Evolutionary conservation across 2,888 invertebrate species (phyloP).

Genomic region (Athalia circularis): DNA sequence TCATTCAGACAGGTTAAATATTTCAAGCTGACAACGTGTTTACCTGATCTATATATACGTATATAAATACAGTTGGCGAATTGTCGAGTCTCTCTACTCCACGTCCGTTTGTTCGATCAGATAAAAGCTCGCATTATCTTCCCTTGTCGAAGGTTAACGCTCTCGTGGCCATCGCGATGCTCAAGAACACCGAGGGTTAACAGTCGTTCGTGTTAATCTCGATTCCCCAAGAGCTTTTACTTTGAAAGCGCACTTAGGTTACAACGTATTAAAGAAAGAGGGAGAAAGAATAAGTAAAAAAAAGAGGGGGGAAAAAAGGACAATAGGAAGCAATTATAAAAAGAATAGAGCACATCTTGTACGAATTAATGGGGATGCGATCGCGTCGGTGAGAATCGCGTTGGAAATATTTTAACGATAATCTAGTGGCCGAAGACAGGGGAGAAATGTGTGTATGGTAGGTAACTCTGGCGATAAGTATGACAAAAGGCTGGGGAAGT

Average conservation of each 20-base stretch:
- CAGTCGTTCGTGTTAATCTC: slow-evolving; percentile 34
- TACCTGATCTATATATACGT: background rate
- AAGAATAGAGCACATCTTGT: background rate
- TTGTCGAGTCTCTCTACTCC: slow-evolving; percentile 5
- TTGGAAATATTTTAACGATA: slow-evolving; percentile 5
- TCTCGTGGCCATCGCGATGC: background rate
- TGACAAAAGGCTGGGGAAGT: slow-evolving; percentile 32
- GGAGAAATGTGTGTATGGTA: background rate
- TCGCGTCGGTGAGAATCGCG: background rate
- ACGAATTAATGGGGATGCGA: background rate
- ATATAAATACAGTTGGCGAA: slow-evolving; percentile 3
- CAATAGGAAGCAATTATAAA: background rate
- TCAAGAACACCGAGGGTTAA: slow-evolving; percentile 31
- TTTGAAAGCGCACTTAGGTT: slow-evolving; percentile 5
- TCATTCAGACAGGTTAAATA: slow-evolving; percentile 15
- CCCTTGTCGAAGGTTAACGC: slow-evolving; percentile 25
- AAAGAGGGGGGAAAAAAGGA: background rate
- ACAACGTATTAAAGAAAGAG: background rate
- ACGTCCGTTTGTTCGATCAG: slow-evolving; percentile 10
- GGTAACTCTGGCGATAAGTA: slow-evolving; percentile 22
- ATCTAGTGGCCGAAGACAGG: slow-evolving; percentile 28
- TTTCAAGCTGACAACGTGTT: background rate
- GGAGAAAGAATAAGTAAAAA: background rate
- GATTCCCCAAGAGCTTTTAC: slow-evolving; percentile 25
- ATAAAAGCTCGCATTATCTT: slow-evolving; percentile 29